Percentiles rank a stretch among this genome's conserved stretches.
Conservation (phyloP, 2,888 invertebrate genomes). For the Argyresthia albistria region DNA sequence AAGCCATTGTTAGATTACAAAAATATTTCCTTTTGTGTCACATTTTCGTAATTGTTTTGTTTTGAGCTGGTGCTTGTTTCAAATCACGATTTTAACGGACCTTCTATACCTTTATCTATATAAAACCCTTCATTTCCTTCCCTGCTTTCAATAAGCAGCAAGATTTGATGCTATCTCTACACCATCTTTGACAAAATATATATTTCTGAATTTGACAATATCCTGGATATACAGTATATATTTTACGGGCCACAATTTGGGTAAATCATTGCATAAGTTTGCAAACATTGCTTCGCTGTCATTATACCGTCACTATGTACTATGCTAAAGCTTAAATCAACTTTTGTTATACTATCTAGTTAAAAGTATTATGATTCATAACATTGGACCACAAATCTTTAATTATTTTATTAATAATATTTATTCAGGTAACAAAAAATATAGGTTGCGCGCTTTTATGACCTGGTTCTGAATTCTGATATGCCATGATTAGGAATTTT, state of each 20-base stretch:
- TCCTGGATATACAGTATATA: no score
- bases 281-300: constrained; percentile 11
- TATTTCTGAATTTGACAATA: no score
- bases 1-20: constrained; percentile 4
- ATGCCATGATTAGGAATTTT: background rate
- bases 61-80: background rate
- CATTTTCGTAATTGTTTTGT: background rate
- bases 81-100: background rate
- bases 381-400: constrained; percentile 71
- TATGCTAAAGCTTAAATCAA: constrained; percentile 45
- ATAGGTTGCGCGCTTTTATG: constrained; percentile 34
- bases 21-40: constrained; percentile 3
- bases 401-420: constrained; percentile 65
- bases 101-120: background rate
- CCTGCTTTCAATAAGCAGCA: background rate
- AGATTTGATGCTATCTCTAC: no score
- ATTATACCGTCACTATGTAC: constrained; percentile 22
- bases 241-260: no score
- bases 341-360: constrained; percentile 58
- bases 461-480: constrained; percentile 15
- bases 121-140: background rate
- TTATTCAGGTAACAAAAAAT: constrained; percentile 72
- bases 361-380: constrained; percentile 65
- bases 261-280: background rate
- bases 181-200: no score